Evolutionary conservation across 2,113 vertebrate species (phyloP).

Genomic region (Canis aureus): DNA sequence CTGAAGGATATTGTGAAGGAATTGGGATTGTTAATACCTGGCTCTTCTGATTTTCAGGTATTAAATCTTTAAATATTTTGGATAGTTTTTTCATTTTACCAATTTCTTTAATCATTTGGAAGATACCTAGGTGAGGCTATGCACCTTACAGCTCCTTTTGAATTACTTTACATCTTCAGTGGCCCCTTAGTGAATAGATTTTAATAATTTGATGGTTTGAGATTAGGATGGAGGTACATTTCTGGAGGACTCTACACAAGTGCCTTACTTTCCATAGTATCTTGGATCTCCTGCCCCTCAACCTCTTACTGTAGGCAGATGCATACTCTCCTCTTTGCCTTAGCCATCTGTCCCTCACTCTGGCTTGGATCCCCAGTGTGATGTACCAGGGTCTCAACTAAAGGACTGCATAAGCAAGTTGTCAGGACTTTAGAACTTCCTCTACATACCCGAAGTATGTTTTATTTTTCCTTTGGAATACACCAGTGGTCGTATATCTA

Average conservation of each 20-base stretch:
- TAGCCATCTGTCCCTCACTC: background rate
- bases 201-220: background rate
- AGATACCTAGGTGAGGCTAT: background rate
- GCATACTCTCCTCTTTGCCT: background rate
- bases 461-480: background rate
- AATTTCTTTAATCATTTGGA: background rate
- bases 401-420: background rate
- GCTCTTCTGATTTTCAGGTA: background rate
- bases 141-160: background rate
- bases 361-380: background rate
- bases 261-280: background rate
- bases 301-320: background rate
- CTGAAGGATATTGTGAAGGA: background rate
- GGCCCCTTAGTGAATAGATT: background rate
- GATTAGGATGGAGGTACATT: background rate
- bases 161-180: background rate
- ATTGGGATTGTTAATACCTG: background rate
- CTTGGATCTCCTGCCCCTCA: background rate
- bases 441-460: background rate
- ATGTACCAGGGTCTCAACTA: background rate
- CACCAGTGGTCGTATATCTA: background rate
- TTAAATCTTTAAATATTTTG: constrained; percentile 40
- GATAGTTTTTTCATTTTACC: background rate
- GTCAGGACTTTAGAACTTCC: background rate
- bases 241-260: background rate